A percentile compares a stretch with the other conserved stretches of the same genome.
These are phyloP conservation scores for Cartodere bifasciata DNA, from an alignment of 2,888 invertebrate genomes.

Conservation along the genomic window DNA sequence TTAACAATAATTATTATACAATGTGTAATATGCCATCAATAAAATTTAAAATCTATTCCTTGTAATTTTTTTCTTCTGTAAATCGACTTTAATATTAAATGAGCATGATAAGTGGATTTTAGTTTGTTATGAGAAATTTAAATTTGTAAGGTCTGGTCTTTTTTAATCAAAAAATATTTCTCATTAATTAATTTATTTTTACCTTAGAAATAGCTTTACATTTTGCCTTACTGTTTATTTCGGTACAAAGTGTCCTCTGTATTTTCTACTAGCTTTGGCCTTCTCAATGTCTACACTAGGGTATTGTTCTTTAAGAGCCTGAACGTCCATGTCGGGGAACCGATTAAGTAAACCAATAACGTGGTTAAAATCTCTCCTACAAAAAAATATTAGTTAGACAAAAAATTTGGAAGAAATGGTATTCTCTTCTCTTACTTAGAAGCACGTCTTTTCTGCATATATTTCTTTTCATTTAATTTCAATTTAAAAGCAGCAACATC, in stretches of 20 bases:
- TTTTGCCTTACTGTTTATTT: constrained; percentile 16
- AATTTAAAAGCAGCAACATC: constrained; percentile 51
- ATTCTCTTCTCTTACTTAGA: too few species aligned
- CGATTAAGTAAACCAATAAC: constrained; percentile 56
- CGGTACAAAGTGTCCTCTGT: constrained; percentile 26
- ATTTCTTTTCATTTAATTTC: constrained; percentile 52
- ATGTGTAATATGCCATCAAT: too few species aligned
- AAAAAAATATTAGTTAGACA: constrained; percentile 23
- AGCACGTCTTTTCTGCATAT: constrained; percentile 43
- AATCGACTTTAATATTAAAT: too few species aligned
- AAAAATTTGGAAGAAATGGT: neutral
- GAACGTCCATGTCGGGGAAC: constrained; percentile 65
- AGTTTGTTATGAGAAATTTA: too few species aligned
- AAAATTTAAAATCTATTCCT: too few species aligned
- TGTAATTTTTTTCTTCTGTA: too few species aligned
- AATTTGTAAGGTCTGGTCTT: too few species aligned
- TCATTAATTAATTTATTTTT: too few species aligned
- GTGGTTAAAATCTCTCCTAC: constrained; percentile 49
- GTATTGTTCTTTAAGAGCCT: constrained; percentile 55
- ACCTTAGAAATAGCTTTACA: too few species aligned
- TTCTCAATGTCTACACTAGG: constrained; percentile 65
- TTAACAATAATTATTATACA: too few species aligned
- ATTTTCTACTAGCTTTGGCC: constrained; percentile 42
- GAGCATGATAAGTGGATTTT: too few species aligned
- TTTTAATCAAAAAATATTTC: too few species aligned